A percentile compares a stretch with the other conserved stretches of the same genome.
These are phyloP conservation scores for Anguilla rostrata DNA, from an alignment of 2,113 vertebrate genomes.

Conservation along the genomic window DNA sequence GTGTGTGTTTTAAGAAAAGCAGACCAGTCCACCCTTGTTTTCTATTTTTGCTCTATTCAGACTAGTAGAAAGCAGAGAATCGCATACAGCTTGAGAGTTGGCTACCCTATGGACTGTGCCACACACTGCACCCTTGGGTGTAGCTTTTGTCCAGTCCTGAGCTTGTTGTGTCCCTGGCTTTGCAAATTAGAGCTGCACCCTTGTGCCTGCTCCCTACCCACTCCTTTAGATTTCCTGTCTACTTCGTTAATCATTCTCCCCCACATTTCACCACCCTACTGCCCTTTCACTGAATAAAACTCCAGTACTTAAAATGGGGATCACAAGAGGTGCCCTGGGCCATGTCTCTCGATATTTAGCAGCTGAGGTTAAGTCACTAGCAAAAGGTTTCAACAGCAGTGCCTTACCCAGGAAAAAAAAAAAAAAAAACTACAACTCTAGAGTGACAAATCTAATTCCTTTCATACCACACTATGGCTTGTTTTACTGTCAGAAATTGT, in stretches of 20 bases:
- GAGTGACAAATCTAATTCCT: neutral
- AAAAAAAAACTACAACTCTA: neutral
- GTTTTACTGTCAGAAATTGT: neutral
- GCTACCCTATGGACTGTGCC: no score
- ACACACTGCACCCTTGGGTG: neutral
- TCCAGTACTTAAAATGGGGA: neutral
- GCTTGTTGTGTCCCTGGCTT: conserved; percentile 46
- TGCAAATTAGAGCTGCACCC: conserved; percentile 47
- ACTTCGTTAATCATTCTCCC: neutral
- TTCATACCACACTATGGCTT: neutral
- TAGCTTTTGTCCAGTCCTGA: neutral
- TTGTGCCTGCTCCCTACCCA: neutral
- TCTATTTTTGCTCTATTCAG: no score
- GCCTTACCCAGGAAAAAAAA: neutral
- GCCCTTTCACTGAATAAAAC: neutral
- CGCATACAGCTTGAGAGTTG: no score
- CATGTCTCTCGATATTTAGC: neutral
- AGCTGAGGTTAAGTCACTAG: neutral
- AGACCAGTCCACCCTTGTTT: no score
- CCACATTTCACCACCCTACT: neutral
- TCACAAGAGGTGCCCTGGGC: neutral
- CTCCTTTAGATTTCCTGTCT: neutral
- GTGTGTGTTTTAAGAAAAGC: no score
- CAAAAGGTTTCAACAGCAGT: neutral
- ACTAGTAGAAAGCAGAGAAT: no score